Evolutionary conservation across 2,888 invertebrate species (phyloP), one percentile per base, ranked within the genome.

Genomic region (Drosophila acutilabella): DNA sequence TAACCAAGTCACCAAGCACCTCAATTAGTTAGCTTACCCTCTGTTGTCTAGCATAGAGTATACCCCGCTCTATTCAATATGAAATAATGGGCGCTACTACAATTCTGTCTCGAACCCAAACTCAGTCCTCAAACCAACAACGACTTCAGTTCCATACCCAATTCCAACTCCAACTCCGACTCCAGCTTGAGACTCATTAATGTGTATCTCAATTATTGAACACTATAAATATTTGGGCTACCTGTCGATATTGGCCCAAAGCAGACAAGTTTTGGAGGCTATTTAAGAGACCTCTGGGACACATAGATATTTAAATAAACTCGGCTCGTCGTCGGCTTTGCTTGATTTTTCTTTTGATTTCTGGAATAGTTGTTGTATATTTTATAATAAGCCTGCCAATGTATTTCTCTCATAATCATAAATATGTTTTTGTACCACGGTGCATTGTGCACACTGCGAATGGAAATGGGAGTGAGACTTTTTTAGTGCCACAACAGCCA

Each of bases 201-300:
- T 85, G 89, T 90, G 90, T 89, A 90, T 89, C 90, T 90, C 83
- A 80, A 89, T 89, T 90, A 89, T 89, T 79, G 90, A 90, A 85
- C 86, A 90, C 89, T 90, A 89, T 90, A 90, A 89, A 89, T 89
- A 89, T 89, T 89, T 90, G 87, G 90, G 89, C 90, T 89, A 89
- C 89, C 90, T 90, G 89, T 89, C 90, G 89, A 86, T 87, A 84
- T 87, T 87, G 82, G 68, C 65, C 86, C 78, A 70, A 64, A 64
- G 67, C 62, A 62, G 47, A 67, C 67, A 47, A 59, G 53, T 18
- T 58, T 56, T 54, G 61, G 66, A 57, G 65, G 69, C 84, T 89
- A 82, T 83, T 88, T 82, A 80, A 85, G 74, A 45, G 74, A 45
- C 59, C 70, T 54, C 62, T 50, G 71, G 67, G 74, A 82, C 68